These are phyloP conservation scores for Phortica magna DNA, from an alignment of 2,888 invertebrate genomes.

Conservation along the genomic window DNA sequence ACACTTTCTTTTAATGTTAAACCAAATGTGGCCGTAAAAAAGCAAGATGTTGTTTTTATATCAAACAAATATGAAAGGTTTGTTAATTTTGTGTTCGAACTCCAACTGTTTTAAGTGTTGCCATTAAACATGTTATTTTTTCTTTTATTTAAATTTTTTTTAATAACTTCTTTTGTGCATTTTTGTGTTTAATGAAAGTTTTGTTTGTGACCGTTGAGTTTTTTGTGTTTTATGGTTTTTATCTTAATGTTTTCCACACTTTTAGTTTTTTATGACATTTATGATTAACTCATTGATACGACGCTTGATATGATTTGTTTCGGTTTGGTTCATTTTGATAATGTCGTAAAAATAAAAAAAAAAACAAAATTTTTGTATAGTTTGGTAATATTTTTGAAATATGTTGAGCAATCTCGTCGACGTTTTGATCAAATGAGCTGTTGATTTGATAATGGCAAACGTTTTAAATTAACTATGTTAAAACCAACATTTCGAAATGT, in stretches of 20 bases:
- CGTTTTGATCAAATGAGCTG: no score
- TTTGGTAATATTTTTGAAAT: no score
- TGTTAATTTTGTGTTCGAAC: slow-evolving; percentile 8
- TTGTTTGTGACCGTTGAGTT: not conserved
- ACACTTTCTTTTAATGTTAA: slow-evolving; percentile 19
- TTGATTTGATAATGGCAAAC: no score
- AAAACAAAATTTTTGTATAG: no score
- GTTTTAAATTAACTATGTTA: no score
- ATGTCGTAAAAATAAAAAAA: no score
- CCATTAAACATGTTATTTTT: not conserved
- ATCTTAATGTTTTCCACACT: slow-evolving; percentile 66
- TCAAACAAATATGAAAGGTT: not conserved
- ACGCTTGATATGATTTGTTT: slow-evolving; percentile 37
- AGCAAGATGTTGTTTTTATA: not conserved
- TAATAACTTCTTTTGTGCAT: slow-evolving; percentile 19
- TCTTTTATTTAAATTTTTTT: slow-evolving; percentile 1
- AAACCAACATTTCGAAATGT: no score
- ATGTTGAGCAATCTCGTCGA: no score
- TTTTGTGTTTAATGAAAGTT: not conserved
- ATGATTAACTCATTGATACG: slow-evolving; percentile 67
- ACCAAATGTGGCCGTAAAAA: slow-evolving; percentile 12
- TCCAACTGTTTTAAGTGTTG: slow-evolving; percentile 10
- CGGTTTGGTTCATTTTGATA: not conserved
- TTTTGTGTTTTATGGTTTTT: slow-evolving; percentile 1
- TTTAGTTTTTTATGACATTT: slow-evolving; percentile 58